phyloP scores from a whole-genome alignment of 2,113 vertebrate species.

The Aleadryas rufinucha region DNA sequence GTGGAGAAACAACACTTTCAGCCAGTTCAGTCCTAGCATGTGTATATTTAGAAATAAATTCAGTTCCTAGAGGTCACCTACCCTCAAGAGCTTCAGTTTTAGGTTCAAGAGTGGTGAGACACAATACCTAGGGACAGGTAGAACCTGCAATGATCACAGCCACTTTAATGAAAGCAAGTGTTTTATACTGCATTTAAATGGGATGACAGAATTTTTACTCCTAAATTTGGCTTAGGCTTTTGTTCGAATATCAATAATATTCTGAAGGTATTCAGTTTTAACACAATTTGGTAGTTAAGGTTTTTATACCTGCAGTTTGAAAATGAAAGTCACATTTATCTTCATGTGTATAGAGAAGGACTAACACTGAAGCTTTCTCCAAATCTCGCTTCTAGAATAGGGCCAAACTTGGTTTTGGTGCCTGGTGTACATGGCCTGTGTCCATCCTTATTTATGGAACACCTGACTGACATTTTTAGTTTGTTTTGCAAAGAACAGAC shows the following conservation, averaged over 20 bases:
- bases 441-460: background rate
- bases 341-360: background rate
- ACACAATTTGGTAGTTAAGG: background rate
- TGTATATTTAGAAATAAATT: background rate
- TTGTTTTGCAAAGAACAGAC: background rate
- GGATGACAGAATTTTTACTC: background rate
- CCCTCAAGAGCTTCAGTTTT: background rate
- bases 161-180: background rate
- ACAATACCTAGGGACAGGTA: background rate
- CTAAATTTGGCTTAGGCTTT: background rate
- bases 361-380: background rate
- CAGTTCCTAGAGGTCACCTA: background rate
- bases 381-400: background rate
- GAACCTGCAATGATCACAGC: background rate
- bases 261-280: background rate
- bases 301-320: background rate
- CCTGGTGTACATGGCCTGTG: background rate
- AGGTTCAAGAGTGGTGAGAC: background rate
- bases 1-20: background rate
- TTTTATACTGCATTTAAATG: background rate
- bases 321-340: background rate
- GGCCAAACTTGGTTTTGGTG: background rate
- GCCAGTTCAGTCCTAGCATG: background rate
- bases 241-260: background rate
- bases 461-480: background rate